Percentiles rank a stretch among this genome's conserved stretches.
These are phyloP conservation scores for Melangyna quadrimaculata DNA, from an alignment of 2,888 invertebrate species.

Conservation along the genomic window DNA sequence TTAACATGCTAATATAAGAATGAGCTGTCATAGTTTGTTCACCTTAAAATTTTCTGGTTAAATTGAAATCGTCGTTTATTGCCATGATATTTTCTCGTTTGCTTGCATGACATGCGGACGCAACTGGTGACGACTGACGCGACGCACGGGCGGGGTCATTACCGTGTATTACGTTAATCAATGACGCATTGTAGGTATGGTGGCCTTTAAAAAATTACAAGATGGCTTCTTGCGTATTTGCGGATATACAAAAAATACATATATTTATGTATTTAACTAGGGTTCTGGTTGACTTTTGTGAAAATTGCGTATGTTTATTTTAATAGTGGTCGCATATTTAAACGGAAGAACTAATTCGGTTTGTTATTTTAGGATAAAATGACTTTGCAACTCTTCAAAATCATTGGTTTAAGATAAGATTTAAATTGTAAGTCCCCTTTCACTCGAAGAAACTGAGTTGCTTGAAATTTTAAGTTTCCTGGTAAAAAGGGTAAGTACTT, in stretches of 20 bases:
- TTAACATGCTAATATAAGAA: slow-evolving; percentile 45
- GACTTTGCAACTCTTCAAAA: not conserved
- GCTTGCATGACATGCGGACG: not conserved
- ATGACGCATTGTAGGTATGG: not conserved
- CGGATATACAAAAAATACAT: not conserved
- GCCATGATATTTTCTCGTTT: slow-evolving; percentile 3
- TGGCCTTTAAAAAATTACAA: not conserved
- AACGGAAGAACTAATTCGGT: not conserved
- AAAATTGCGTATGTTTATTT: not conserved
- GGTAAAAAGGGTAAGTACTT: too few relatives aligned
- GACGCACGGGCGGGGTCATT: not conserved
- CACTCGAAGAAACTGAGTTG: too few relatives aligned
- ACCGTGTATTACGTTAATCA: not conserved
- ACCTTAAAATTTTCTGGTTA: slow-evolving; percentile 37
- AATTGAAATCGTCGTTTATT: slow-evolving; percentile 16
- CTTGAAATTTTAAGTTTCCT: too few relatives aligned
- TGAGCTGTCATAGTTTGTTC: slow-evolving; percentile 51
- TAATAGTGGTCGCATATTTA: not conserved
- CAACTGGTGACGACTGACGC: not conserved
- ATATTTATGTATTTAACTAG: not conserved
- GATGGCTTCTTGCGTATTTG: not conserved
- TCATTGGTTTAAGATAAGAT: not conserved
- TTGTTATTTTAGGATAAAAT: not conserved
- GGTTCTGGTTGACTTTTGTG: not conserved
- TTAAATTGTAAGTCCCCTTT: too few relatives aligned